Evolutionary conservation across 92 coral and sea anemone genomes (phyloP).

Genomic region (Phenganax stokvisi): DNA sequence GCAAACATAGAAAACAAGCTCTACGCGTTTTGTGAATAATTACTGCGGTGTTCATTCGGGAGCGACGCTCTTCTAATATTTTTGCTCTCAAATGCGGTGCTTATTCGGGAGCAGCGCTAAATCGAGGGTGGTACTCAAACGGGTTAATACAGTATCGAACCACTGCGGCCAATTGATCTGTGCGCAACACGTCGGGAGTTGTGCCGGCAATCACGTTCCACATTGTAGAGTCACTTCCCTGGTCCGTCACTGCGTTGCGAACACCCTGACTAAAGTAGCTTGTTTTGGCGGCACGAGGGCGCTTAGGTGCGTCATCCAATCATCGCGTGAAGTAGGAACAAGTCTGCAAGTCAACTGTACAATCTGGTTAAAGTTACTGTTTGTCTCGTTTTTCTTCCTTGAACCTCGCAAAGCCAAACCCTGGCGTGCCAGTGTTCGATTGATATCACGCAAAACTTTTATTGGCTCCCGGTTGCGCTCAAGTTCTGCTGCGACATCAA

Average conservation of each 20-base stretch:
- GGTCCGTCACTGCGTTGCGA: neutral
- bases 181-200: conserved; percentile 2
- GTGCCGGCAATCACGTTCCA: neutral
- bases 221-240: neutral
- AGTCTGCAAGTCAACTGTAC: conserved; percentile 1
- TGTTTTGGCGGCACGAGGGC: neutral
- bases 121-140: no score
- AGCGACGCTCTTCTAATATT: no score
- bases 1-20: no score
- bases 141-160: neutral
- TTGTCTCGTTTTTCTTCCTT: neutral
- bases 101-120: no score
- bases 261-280: neutral
- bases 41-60: no score
- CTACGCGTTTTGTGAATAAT: no score
- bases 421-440: neutral
- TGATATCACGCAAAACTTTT: neutral
- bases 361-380: conserved; percentile 6
- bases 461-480: neutral
- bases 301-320: neutral
- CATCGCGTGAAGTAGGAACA: neutral
- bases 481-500: neutral
- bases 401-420: neutral
- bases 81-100: no score
- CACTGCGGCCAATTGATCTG: conserved; percentile 12